Percentiles rank a stretch among this genome's conserved stretches.
Evolutionary conservation across 1,140 invertebrate genomes (phyloP).

Genomic region (Drosophila murphyi): DNA sequence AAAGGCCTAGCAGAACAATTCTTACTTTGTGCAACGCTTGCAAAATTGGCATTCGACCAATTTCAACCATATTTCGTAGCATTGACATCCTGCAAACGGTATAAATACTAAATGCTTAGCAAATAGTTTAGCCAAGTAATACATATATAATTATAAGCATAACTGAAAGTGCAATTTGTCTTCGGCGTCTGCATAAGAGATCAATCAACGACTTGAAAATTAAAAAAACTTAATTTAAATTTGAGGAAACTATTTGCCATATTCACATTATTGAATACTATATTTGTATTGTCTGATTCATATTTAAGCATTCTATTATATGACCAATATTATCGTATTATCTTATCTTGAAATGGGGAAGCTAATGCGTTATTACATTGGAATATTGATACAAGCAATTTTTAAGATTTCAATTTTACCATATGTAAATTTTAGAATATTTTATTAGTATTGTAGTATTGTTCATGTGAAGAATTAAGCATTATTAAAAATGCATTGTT

Average conservation of each 20-base stretch:
- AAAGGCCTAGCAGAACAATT: constrained; percentile 29
- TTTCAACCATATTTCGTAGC: neutral
- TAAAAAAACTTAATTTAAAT: constrained; percentile 4
- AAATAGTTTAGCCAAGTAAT: constrained; percentile 31
- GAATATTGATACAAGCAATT: no score
- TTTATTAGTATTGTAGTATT: no score
- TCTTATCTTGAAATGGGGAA: no score
- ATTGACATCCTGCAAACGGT: constrained; percentile 1
- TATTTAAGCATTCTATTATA: neutral
- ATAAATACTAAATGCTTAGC: neutral
- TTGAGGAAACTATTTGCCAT: neutral
- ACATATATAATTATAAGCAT: constrained; percentile 28
- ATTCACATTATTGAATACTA: neutral
- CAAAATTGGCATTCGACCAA: constrained; percentile 22
- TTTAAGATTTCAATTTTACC: no score
- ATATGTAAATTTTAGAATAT: no score
- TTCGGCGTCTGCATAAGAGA: neutral
- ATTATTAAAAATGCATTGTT: no score
- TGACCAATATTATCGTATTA: neutral
- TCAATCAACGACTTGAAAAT: neutral
- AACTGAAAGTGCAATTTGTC: constrained; percentile 34
- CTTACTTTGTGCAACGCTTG: constrained; percentile 26
- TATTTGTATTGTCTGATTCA: neutral
- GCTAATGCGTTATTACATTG: no score
- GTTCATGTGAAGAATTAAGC: no score